Base-by-base conservation (phyloP, 2,113 vertebrate genomes). In the Ascaphus truei region DNA sequence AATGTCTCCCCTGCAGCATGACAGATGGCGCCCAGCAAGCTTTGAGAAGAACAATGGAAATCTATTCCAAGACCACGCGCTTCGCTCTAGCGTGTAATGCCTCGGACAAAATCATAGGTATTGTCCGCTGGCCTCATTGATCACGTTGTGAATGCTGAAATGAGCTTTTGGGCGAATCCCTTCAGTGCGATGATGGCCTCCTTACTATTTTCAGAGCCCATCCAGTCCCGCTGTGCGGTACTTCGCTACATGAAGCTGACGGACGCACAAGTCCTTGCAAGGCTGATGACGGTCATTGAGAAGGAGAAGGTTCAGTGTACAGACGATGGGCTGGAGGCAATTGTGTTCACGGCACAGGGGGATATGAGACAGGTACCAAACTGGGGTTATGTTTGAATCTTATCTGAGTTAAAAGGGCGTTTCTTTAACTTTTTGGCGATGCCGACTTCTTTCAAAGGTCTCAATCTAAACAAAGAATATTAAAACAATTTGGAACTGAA, bases 21-120 rank as follows among this genome's bases (percentile, higher is more conserved):
- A 99, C 97, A 0, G 97, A 99, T 10, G 97, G 97, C 9, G 97
- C 97, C 4, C 97, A 99, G 86, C 97, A 99, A 75, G 97, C 97
- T 0, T 22, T 99, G 73, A 91, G 97, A 68, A 93, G 97, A 73
- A 99, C 97, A 41, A 99, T 99, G 97, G 97, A 99, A 75, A 98
- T 99, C 72, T 99, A 98, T 79, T 98, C 96, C 4, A 98, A 97
- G 78, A 99, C 96, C 0, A 99, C 97, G 0, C 95, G 97, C 57
- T 99, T 99, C 0, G 96, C 97, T 0, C 89, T 99, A 0, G 97
- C 97, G 0, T 99, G 97, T 61, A 99, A 99, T 1, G 95, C 95
- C 25, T 99, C 97, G 0, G 95, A 99, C 73, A 98, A 96, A 75
- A 98, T 99, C 83, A 98, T 99, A 69, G 93, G 93, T 94, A 45